Evolutionary conservation across 2,888 invertebrate species (phyloP).

Genomic region (Pomacea canaliculata): DNA sequence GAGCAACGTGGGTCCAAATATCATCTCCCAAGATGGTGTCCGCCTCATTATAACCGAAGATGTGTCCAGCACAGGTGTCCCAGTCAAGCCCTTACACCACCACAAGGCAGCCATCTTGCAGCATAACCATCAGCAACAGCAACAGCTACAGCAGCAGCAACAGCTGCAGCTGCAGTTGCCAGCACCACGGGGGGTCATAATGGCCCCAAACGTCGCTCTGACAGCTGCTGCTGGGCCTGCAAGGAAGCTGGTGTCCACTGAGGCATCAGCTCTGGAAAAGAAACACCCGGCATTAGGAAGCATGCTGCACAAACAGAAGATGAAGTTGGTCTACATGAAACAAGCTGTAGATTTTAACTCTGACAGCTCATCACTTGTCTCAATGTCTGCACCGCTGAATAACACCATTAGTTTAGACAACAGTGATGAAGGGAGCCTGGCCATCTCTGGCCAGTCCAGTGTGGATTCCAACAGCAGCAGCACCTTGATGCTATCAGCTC

Average conservation of each 20-base stretch:
- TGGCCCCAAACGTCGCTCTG: neutral
- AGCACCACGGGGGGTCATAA: constrained; percentile 31
- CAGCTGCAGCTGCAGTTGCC: constrained; percentile 19
- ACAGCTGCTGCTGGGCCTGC: neutral
- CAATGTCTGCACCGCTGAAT: constrained; percentile 18
- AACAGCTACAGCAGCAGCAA: constrained; percentile 17
- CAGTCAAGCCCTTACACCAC: constrained; percentile 20
- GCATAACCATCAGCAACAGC: constrained; percentile 23
- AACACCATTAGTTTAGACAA: constrained; percentile 14
- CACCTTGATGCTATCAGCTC: constrained; percentile 13
- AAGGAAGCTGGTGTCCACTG: constrained; percentile 19
- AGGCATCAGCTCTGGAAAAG: constrained; percentile 24
- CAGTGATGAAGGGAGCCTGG: constrained; percentile 8
- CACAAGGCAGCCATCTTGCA: constrained; percentile 25
- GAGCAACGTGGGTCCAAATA: constrained; percentile 23
- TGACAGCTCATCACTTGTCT: constrained; percentile 18
- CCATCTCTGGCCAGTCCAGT: neutral
- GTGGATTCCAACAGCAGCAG: constrained; percentile 7
- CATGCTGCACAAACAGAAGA: constrained; percentile 39
- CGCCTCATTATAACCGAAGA: constrained; percentile 29
- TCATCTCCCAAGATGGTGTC: constrained; percentile 23
- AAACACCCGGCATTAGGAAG: constrained; percentile 42
- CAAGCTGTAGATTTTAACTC: constrained; percentile 33
- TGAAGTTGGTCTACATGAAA: constrained; percentile 40
- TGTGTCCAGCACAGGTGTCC: neutral